Evolutionary conservation across 2,888 invertebrate species (phyloP), one percentile per base, ranked within the genome.

Genomic region (Lagria hirta): DNA sequence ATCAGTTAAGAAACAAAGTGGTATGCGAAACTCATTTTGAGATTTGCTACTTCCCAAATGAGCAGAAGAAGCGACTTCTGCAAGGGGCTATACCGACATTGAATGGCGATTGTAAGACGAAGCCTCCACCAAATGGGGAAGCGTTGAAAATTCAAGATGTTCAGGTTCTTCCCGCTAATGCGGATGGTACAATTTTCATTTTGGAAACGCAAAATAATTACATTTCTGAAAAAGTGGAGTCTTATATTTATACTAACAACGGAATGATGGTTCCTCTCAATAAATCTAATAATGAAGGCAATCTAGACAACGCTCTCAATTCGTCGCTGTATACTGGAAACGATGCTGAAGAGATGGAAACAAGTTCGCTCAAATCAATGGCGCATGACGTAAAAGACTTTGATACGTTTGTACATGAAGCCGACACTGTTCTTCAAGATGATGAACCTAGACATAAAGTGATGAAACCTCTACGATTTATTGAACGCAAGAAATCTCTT

Each of bases 21-120:
- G 65, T 81, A 4, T 81, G 81, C 59, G 78, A 81, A 57, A 65
- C 77, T 54, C 81, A 81, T 61, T 81, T 81, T 55, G 73, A 68
- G 55, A 71, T 75, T 52, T 71, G 73, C 21, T 69, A 68, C 58
- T 80, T 80, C 62, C 56, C 65, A 65, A 71, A 76, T 73, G 73
- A 65, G 54, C 68, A 78, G 72, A 77, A 72, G 66, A 77, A 77
- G 24, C 74, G 79, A 49, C 69, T 81, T 22, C 73, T 73, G 30
- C 73, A 74, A 61, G 69, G 72, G 59, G 80, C 81, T 23, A 64
- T 81, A 32, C 81, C 81, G 29, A 78, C 77, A 24, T 60, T 76
- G 58, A 71, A 68, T 49, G 62, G 53, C 2, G 68, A 63, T 15
- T 60, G 58, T 50, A 55, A 29, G 8, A 16, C 18, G 8, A 42